Evolutionary conservation across 2,888 invertebrate species (phyloP), one percentile per base, ranked within the genome.

Genomic region (Epiblema foenella): DNA sequence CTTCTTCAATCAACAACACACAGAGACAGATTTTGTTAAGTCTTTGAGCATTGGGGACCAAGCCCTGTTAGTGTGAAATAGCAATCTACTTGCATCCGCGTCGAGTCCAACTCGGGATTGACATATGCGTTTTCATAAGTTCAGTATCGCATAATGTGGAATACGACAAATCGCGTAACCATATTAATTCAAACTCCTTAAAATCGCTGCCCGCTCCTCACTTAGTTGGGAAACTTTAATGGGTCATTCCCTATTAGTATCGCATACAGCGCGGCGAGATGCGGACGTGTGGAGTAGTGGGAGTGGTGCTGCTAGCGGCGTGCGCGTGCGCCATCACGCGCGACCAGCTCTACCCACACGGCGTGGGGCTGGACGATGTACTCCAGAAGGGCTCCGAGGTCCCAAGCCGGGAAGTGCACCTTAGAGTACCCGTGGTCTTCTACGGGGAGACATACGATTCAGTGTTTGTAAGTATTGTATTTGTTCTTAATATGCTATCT

Each of bases 381-480:
- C 85, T 96, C 67, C 94, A 94, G 15, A 85, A 82, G 60, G 94
- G 94, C 0, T 94, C 95, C 77, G 96, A 96, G 75, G 88, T 95
- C 17, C 94, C 96, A n/a, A 95, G 96, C 12, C 93, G 94, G 0
- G 96, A 96, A 84, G 89, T 96, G 8, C 82, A 84, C 3, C 93
- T 98, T 1, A 94, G 93, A 80, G 95, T 96, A 49, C 97, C 98
- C 1, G 94, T 98, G 68, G 93, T 95, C 63, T 98, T 98, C 91
- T 98, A 96, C 86, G 97, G 96, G 77, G 95, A 95, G 77, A 90
- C 91, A 74, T 98, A 97, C 87, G 95, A 95, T 69, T 94, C 95
- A 46, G 93, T 98, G 81, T 98, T 94, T 89, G 98, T 98, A 92
- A 98, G 98, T 98, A 81, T 9, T 69, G 69, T 69, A 37, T 4